Evolutionary conservation across 2,113 vertebrate species (phyloP), one percentile per base, ranked within the genome.

Genomic region (Caranx ignobilis): DNA sequence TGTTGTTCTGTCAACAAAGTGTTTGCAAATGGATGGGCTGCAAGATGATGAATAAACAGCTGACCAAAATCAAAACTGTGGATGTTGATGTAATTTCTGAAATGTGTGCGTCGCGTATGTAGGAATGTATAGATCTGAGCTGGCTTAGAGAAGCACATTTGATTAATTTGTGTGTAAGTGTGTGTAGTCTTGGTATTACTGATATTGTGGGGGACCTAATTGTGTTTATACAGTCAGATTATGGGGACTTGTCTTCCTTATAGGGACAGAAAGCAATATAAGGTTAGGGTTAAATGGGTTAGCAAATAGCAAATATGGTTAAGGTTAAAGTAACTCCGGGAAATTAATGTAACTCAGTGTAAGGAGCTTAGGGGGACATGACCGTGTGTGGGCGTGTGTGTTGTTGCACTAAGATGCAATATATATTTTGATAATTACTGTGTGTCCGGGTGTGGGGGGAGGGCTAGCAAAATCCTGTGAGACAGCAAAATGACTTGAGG

Each of bases 1-100:
- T 84, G 61, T 80, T 87, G 61, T 75, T 87, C 70, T 70, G 64
- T 83, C 82, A 88, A 87, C 77, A 85, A 86, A 83, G 62, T 74
- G 47, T 87, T 79, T 81, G 54, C 61, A 76, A 81, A 81, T 77
- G 69, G 61, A 84, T 56, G 71, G 47, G 50, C 5, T 12, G 47
- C 52, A 48, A 35, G 0, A 60, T 9, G 31, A 61, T 73, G 41
- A 31, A 80, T 69, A 77, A 78, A 82, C 70, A 86, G 55, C 26
- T 35, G 21, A 76, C 45, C 50, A 47, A 64, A 41, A 79, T 81
- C 41, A 60, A 73, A 41, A 77, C 71, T 54, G 45, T 34, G 34
- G 60, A 54, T 71, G 52, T 55, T 39, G 31, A 78, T 72, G 3
- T 61, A 52, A 47, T 47, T 47, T 47, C 5, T 47, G 43, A 37